Base-by-base conservation (phyloP, 2,113 vertebrate genomes). In the Climacteris rufus region DNA sequence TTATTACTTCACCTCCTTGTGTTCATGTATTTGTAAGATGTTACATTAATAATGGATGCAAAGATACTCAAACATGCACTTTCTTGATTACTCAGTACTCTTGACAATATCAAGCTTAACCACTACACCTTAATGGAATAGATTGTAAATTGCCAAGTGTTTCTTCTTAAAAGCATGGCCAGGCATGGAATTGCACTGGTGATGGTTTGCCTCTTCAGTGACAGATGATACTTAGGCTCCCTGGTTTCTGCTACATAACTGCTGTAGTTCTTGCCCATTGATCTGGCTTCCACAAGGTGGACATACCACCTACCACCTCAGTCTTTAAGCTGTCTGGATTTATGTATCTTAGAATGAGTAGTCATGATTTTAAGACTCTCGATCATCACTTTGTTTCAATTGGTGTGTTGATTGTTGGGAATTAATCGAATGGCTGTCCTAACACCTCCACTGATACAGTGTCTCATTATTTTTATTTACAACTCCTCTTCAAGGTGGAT, bases 11-110 rank as follows among this genome's bases (percentile, higher is more conserved):
- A 65, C 72, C 83, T 94, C 47, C 92, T 86, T 84, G 35, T 66
- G 28, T 79, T 91, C 61, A 3, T 68, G 52, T 72, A 50, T 93
- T 87, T 81, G 54, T 87, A 84, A 87, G 80, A 60, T 76, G 81
- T 82, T 89, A 49, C 90, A 89, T 94, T 79, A 96, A 89, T 89
- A 94, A 93, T 83, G 57, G 61, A 91, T 85, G 45, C 31, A 42
- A 20, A 92, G 75, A 33, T 71, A 83, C 60, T 95, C 66, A 87
- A 90, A 79, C 42, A 74, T 9, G 21, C 39, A 47, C 85, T 89
- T 94, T 60, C 87, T 80, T 93, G 61, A 90, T 95, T 94, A 74
- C 66, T 85, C 42, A 10, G 56, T 78, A 60, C 87, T 84, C 81
- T 82, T 93, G 81, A 79, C 47, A 69, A 42, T 93, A 87, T 64